A percentile compares a stretch with the other conserved stretches of the same genome.
These are phyloP conservation scores for Sogatella furcifera DNA, from an alignment of 1,140 invertebrate species.

Conservation along the genomic window DNA sequence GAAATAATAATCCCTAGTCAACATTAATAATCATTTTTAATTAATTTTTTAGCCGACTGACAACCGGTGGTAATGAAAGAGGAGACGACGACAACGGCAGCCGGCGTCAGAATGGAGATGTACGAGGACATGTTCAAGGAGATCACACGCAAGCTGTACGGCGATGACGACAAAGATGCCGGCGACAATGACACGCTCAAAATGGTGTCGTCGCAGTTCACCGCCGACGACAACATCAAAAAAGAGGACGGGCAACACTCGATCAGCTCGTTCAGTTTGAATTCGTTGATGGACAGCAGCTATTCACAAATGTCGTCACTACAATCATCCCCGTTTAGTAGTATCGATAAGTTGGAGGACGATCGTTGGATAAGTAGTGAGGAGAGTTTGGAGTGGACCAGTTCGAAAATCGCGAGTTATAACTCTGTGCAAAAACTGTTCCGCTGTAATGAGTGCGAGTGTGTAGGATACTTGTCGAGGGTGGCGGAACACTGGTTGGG, in stretches of 20 bases:
- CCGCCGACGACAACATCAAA: conserved; percentile 20
- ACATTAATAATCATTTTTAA: no score
- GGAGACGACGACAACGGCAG: neutral
- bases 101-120: conserved; percentile 36
- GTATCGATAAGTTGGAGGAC: neutral
- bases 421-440: conserved; percentile 60
- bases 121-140: conserved; percentile 75
- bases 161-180: conserved; percentile 46
- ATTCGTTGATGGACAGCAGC: neutral
- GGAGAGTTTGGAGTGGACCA: conserved; percentile 53
- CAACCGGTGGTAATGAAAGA: neutral
- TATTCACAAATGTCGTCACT: neutral
- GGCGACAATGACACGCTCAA: conserved; percentile 21
- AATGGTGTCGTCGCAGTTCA: no score
- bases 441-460: conserved; percentile 64
- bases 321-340: neutral
- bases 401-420: conserved; percentile 57
- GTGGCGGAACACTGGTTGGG: conserved; percentile 77
- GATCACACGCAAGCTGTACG: conserved; percentile 81
- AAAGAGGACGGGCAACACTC: conserved; percentile 53
- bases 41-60: no score
- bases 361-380: conserved; percentile 58
- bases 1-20: no score
- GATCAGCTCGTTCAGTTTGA: neutral
- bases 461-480: conserved; percentile 62